Conservation (phyloP, 2,888 invertebrate genomes). For the Andrena minutula region DNA sequence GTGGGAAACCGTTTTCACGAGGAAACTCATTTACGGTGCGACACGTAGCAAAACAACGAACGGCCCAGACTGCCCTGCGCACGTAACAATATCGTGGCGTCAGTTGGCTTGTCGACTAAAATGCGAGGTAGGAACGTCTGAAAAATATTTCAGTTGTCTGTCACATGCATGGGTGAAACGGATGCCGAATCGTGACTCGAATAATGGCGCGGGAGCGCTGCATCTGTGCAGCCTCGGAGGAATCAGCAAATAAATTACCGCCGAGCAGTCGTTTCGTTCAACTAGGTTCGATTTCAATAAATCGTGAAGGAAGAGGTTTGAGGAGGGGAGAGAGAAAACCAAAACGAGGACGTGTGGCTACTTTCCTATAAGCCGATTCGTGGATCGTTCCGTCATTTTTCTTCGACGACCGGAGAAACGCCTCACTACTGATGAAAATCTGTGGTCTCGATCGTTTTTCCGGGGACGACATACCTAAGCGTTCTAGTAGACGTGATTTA, state of each 20-base stretch:
- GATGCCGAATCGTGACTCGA: slow-evolving; percentile 64
- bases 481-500: neutral
- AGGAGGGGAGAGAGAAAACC: neutral
- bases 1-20: slow-evolving; percentile 10
- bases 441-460: neutral
- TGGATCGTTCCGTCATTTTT: slow-evolving; percentile 3
- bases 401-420: neutral
- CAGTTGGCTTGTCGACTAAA: slow-evolving; percentile 42
- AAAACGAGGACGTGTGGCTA: slow-evolving; percentile 45
- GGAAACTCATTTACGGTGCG: slow-evolving; percentile 38
- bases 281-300: slow-evolving; percentile 62
- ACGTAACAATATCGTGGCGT: slow-evolving; percentile 45
- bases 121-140: slow-evolving; percentile 42
- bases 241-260: slow-evolving; percentile 22
- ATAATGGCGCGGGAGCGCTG: slow-evolving; percentile 38
- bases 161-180: slow-evolving; percentile 35
- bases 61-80: slow-evolving; percentile 19
- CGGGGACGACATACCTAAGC: neutral
- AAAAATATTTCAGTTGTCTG: slow-evolving; percentile 45
- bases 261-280: slow-evolving; percentile 15
- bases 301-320: slow-evolving; percentile 20
- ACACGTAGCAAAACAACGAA: slow-evolving; percentile 32
- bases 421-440: neutral
- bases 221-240: slow-evolving; percentile 3
- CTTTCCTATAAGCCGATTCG: slow-evolving; percentile 24